Conservation (phyloP, 2,797 vertebrate species). For the Erethizon dorsatum region DNA sequence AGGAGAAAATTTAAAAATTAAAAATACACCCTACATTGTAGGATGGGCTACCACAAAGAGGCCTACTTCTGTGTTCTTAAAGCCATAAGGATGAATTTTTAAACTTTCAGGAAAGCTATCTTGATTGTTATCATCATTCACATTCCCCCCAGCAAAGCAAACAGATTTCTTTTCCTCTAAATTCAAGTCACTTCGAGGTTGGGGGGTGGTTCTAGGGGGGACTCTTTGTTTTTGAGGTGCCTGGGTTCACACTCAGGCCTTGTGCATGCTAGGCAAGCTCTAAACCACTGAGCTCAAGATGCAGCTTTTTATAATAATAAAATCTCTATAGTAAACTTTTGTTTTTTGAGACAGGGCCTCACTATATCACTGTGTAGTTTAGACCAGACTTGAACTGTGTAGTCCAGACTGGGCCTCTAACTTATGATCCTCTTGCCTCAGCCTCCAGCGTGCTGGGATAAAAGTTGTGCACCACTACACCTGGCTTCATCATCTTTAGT, state of each 20-base stretch:
- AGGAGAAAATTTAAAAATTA: neutral
- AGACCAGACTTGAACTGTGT: neutral
- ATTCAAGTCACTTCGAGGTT: neutral
- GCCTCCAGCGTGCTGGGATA: neutral
- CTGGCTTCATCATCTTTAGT: neutral
- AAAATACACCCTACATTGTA: neutral
- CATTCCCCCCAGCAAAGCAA: slow-evolving; percentile 4
- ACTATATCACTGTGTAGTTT: neutral
- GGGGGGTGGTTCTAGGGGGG: no score
- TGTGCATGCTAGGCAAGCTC: neutral
- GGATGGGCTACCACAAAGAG: neutral
- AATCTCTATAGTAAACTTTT: slow-evolving; percentile 45
- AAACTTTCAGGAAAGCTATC: slow-evolving; percentile 46
- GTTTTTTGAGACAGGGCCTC: neutral
- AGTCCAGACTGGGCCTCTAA: neutral
- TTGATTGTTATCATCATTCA: neutral
- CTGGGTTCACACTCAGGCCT: neutral
- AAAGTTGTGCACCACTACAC: neutral
- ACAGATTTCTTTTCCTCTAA: slow-evolving; percentile 34
- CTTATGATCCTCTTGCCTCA: neutral
- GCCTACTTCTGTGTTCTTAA: slow-evolving; percentile 10
- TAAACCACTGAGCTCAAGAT: neutral
- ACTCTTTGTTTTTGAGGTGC: neutral
- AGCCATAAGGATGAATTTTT: neutral
- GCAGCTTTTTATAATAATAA: slow-evolving; percentile 55